Evolutionary conservation across 2,797 vertebrate genomes (phyloP).

Genomic region (Gymnothorax javanicus): DNA sequence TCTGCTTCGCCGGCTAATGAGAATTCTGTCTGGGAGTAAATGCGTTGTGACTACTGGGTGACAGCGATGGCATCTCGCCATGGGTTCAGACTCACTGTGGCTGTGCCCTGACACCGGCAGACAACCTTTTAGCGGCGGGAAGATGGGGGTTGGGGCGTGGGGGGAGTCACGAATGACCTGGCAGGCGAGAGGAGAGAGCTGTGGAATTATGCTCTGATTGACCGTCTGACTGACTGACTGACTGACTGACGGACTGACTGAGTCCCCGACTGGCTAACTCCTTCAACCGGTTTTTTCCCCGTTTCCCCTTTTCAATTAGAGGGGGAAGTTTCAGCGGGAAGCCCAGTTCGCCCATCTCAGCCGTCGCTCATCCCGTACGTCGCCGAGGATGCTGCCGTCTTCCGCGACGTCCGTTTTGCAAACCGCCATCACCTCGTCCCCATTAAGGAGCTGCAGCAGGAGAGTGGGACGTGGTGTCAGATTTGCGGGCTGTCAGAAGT

Average conservation of each 20-base stretch:
- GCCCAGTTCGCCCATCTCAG: constrained; percentile 16
- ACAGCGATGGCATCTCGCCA: constrained; percentile 86
- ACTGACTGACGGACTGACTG: constrained; percentile 31
- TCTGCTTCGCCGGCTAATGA: constrained; percentile 96
- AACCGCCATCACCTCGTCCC: background rate
- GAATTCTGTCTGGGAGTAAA: constrained; percentile 99
- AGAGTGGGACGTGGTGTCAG: constrained; percentile 22
- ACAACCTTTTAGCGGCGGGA: constrained; percentile 93
- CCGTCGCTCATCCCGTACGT: constrained; percentile 15
- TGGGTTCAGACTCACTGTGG: constrained; percentile 84
- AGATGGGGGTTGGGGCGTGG: constrained; percentile 88
- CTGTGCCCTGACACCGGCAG: constrained; percentile 82
- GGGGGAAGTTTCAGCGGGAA: constrained; percentile 30
- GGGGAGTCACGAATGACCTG: constrained; percentile 90
- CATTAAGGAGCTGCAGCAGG: background rate
- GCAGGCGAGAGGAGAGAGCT: constrained; percentile 98
- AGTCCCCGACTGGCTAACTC: too few relatives aligned
- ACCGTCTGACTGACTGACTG: constrained; percentile 54
- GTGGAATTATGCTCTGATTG: constrained; percentile 78
- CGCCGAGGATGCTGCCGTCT: background rate
- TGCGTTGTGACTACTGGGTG: constrained; percentile 96
- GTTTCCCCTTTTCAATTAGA: constrained; percentile 62
- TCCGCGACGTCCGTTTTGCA: background rate
- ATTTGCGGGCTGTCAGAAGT: background rate
- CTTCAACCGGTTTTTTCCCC: constrained; percentile 24